These are phyloP conservation scores for Chascanopsetta lugubris DNA, from an alignment of 2,113 vertebrate species.

Conservation along the genomic window DNA sequence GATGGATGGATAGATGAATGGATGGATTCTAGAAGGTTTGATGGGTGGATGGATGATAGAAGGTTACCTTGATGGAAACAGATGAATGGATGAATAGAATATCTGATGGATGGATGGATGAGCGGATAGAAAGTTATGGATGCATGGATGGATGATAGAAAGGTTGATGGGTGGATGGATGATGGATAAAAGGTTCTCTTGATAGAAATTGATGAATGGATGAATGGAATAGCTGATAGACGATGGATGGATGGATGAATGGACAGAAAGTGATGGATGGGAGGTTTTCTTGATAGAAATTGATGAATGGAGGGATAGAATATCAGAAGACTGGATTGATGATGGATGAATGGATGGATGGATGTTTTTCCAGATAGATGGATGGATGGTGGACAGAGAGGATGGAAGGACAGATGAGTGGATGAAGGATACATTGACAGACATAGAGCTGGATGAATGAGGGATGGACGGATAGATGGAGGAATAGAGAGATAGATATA, in stretches of 20 bases:
- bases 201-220: no score
- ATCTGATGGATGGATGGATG: neutral
- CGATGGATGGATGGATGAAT: neutral
- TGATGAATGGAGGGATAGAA: neutral
- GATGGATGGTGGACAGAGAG: no score
- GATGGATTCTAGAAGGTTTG: neutral
- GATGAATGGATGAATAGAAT: neutral
- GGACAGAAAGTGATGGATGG: neutral
- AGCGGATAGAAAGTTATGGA: neutral
- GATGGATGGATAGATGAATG: no score
- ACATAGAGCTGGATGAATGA: no score
- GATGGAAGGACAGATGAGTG: neutral
- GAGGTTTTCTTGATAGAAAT: no score
- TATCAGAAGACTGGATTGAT: neutral
- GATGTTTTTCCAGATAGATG: conserved; percentile 1
- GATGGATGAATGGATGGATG: neutral
- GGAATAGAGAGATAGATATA: no score
- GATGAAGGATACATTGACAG: neutral
- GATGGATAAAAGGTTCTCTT: no score
- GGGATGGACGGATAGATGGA: no score
- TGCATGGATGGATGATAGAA: neutral
- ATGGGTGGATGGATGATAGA: neutral
- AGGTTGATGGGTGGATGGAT: neutral
- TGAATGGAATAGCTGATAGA: no score
- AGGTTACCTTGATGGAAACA: neutral